Base-by-base conservation (phyloP, 2,113 vertebrate genomes). In the Chrysemys picta region DNA sequence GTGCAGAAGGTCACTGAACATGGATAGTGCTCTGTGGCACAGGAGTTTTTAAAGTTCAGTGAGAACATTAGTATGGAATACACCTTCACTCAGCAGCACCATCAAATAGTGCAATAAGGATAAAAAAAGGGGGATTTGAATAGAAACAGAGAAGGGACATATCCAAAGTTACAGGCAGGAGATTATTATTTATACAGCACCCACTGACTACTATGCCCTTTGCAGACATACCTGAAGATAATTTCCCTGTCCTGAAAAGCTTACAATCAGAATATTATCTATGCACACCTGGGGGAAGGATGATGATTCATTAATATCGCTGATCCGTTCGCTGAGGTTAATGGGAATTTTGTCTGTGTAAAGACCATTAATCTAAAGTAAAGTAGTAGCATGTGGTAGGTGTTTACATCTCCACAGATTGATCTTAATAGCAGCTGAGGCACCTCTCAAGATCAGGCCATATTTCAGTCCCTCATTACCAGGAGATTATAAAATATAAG, bases 291-390 rank as follows among this genome's bases (percentile, higher is more conserved):
- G 16, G 10, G 9, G 45, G 76, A 92, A n/a, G 75, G 82, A 62
- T 62, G 10, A 38, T 49, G 62, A 53, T 82, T 57, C 56, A 84
- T 82, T 90, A 89, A 85, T 31, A 80, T 62, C n/a, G 19, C 27
- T 50, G 14, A 78, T 85, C 93, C 87, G 90, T 31, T 29, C 72
- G 35, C 88, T 57, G 45, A 93, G 90, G 88, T 38, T 45, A 95
- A 86, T 8, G 82, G 53, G 25, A 84, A 82, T 57, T 90, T 54
- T 85, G 31, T 93, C 87, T 91, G 49, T 53, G 38, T 62, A 75
- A 93, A 94, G 85, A 88, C 59, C 13, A 88, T 81, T 94, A 88
- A 95, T 93, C 91, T 95, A 62, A 53, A 96, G 91, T 94, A 79
- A 95, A 91, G 75, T 86, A 97, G 65, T 27, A 82, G 12, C 50